Base-by-base conservation (phyloP, 1,140 invertebrate genomes). In the Drosophila kepulauana region DNA sequence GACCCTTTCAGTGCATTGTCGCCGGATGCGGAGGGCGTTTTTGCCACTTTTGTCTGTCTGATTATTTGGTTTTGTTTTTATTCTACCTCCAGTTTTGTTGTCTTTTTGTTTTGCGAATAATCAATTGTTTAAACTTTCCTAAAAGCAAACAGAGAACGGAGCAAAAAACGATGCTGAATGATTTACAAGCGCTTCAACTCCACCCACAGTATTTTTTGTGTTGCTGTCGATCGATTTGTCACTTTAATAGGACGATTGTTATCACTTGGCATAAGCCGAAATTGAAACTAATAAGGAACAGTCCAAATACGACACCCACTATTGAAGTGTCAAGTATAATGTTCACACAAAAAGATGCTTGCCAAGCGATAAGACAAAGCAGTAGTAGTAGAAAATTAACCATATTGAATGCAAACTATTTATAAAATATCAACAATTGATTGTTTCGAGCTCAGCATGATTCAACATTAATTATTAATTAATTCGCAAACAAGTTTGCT, bases 1-100 rank as follows among this genome's bases (percentile, higher is more conserved):
- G 84, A 87, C 84, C 82, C 80, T 65, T 56, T 62, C 66, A 59
- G 78, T 84, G 66, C 82, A 87, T 75, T 82, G 84, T 70, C 82
- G 28, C 84, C 82, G 84, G 82, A 88, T 82, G 63, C 79, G 49
- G 33, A 57, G 64, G 67, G 61, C 72, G 11, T n/a, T 51, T 59
- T 68, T 52, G 56, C 66, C 38, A 52, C 52, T 48, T 78, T 38
- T 61, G 67, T 48, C 59, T 66, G 79, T 30, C 66, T 62, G 76
- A 58, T 79, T 82, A 64, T 82, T 82, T 88, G 71, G 71, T 68
- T 79, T 70, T 85, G 69, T 68, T 54, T 45, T 54, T 43, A 46
- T 51, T 51, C 45, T 33, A 16, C 28, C 51, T 35, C 16, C 56
- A 41, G 0, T 28, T 64, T 75, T 46, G 20, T 28, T 68, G 51